Conservation (phyloP, 2,797 vertebrate genomes). For the Ammospiza maritima region DNA sequence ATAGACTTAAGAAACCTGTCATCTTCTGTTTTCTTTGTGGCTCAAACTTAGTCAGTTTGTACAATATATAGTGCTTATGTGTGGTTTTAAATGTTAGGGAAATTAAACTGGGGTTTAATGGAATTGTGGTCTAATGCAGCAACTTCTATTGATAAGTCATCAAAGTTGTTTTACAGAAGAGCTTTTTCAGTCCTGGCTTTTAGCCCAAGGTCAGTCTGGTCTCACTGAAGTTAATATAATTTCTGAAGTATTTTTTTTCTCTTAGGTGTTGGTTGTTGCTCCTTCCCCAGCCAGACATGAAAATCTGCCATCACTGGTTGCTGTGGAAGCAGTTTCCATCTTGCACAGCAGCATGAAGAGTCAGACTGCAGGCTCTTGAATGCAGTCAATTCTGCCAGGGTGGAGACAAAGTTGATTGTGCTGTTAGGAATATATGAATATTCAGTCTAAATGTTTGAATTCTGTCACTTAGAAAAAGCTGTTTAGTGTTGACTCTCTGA, state of each 20-base stretch:
- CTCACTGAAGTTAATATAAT: slow-evolving; percentile 5
- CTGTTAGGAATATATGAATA: not conserved
- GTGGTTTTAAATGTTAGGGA: slow-evolving; percentile 18
- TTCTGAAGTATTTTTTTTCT: slow-evolving; percentile 21
- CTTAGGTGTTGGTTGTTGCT: slow-evolving; percentile 17
- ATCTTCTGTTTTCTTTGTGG: not conserved
- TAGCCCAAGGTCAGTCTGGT: not conserved
- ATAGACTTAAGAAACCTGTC: not conserved
- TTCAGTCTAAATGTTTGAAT: not conserved
- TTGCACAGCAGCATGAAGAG: not conserved
- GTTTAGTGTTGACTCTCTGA: not conserved
- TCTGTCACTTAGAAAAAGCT: not conserved
- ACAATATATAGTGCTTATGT: not conserved
- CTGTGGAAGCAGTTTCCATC: slow-evolving; percentile 31
- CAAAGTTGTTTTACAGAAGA: slow-evolving; percentile 17
- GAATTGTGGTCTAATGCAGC: not conserved
- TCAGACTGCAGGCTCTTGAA: slow-evolving; percentile 39
- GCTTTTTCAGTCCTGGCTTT: slow-evolving; percentile 22
- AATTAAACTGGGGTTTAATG: not conserved
- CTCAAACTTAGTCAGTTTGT: slow-evolving; percentile 1
- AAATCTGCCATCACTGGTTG: not conserved
- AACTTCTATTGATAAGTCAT: slow-evolving; percentile 37
- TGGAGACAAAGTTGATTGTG: not conserved
- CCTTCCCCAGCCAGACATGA: not conserved
- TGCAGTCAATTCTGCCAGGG: slow-evolving; percentile 32